Evolutionary conservation across 2,888 invertebrate genomes (phyloP).

Genomic region (Anthophora plumipes): DNA sequence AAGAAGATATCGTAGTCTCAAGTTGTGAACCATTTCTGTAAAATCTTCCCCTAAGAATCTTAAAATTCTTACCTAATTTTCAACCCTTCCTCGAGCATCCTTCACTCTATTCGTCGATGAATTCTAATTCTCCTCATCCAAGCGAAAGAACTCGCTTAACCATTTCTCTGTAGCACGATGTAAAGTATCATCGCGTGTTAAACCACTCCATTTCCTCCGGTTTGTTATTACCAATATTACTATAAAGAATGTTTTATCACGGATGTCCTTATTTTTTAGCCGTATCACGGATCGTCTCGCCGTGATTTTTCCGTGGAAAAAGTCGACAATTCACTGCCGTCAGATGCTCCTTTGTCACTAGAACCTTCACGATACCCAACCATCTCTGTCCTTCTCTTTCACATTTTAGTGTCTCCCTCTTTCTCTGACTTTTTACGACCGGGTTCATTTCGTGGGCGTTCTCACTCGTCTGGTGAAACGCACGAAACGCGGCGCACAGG

Average conservation of each 20-base stretch:
- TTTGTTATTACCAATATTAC: no score
- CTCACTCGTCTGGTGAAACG: conserved; percentile 34
- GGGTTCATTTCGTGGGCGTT: conserved; percentile 19
- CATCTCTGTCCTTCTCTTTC: neutral
- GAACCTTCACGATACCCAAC: conserved; percentile 14
- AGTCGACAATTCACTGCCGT: conserved; percentile 39
- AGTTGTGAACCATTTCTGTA: neutral
- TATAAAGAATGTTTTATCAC: conserved; percentile 34
- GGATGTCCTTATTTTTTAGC: conserved; percentile 22
- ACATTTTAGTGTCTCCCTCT: neutral
- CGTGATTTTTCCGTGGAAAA: conserved; percentile 15
- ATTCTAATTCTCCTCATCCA: neutral
- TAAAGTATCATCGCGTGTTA: neutral
- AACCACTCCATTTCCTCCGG: neutral
- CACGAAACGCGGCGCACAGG: conserved; percentile 25
- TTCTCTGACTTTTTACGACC: conserved; percentile 1
- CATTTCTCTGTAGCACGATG: neutral
- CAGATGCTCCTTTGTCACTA: conserved; percentile 27
- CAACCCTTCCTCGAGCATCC: neutral
- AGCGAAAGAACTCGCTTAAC: neutral
- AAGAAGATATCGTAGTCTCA: neutral
- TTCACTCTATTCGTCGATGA: neutral
- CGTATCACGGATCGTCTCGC: neutral
- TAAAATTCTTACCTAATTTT: neutral
- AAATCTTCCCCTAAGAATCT: neutral